Conservation (phyloP, 2,113 vertebrate species). For the Chascanopsetta lugubris region DNA sequence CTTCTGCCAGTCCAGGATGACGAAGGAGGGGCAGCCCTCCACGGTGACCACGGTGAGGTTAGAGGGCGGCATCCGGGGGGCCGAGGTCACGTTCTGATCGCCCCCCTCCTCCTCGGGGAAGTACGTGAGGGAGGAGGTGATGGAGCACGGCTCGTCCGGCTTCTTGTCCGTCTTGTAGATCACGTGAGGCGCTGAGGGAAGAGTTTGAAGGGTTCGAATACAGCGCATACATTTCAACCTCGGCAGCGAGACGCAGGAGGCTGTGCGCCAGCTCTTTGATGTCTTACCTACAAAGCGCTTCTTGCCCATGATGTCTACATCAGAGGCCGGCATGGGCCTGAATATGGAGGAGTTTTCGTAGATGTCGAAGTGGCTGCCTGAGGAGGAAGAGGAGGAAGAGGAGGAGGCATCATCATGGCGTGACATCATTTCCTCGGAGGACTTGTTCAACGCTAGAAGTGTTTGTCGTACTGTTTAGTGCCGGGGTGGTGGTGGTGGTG, state of each 20-base stretch:
- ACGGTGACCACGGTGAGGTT: slow-evolving; percentile 96
- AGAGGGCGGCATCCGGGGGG: slow-evolving; percentile 88
- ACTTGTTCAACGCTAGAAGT: slow-evolving; percentile 7
- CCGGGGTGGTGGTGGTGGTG: slow-evolving; percentile 60
- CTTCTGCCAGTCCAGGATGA: slow-evolving; percentile 94
- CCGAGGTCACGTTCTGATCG: slow-evolving; percentile 82
- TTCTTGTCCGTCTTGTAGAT: slow-evolving; percentile 90
- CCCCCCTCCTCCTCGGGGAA: slow-evolving; percentile 85
- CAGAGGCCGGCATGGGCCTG: slow-evolving; percentile 88
- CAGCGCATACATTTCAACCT: no score
- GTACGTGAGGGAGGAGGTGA: slow-evolving; percentile 88
- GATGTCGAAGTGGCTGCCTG: slow-evolving; percentile 74
- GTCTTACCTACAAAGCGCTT: slow-evolving; percentile 88
- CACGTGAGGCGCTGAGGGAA: slow-evolving; percentile 87
- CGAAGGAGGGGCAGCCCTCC: slow-evolving; percentile 94
- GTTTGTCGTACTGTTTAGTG: slow-evolving; percentile 64
- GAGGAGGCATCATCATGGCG: slow-evolving; percentile 35
- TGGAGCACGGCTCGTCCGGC: slow-evolving; percentile 91
- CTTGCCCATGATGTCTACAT: slow-evolving; percentile 91
- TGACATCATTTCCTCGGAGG: background rate
- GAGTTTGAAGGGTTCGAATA: no score
- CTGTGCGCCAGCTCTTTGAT: background rate
- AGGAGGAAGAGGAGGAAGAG: slow-evolving; percentile 43
- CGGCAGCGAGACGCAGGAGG: no score
- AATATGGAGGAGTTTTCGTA: slow-evolving; percentile 88